Evolutionary conservation across 2,113 vertebrate genomes (phyloP).

Genomic region (Orycteropus afer): DNA sequence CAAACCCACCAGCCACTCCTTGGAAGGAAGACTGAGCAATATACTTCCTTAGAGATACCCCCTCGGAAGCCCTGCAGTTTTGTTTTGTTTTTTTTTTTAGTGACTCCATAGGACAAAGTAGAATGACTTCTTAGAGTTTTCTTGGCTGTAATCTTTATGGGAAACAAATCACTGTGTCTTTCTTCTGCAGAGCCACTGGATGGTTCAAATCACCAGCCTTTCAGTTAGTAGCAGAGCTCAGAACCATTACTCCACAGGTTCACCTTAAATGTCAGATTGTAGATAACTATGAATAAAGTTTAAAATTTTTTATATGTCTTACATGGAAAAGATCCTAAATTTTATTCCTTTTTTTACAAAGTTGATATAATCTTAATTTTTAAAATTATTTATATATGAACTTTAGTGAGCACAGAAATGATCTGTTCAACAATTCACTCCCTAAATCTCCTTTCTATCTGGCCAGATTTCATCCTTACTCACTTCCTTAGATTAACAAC

Average conservation of each 20-base stretch:
- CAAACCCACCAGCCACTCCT: too few species aligned
- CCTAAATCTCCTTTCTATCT: background rate
- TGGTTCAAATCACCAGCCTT: background rate
- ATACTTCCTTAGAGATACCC: too few species aligned
- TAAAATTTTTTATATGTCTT: background rate
- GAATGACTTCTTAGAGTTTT: background rate
- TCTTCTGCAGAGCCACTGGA: background rate
- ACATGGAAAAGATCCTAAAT: background rate
- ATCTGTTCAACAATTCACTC: background rate
- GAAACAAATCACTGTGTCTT: background rate
- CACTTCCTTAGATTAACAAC: background rate
- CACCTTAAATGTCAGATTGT: background rate
- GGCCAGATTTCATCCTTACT: background rate
- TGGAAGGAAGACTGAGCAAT: too few species aligned
- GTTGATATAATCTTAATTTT: background rate
- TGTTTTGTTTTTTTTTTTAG: too few species aligned
- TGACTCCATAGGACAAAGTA: background rate
- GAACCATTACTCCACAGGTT: background rate
- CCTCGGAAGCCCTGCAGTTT: too few species aligned
- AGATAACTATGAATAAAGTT: background rate
- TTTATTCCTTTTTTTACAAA: background rate
- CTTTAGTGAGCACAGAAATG: background rate
- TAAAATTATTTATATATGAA: background rate
- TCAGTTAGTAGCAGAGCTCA: background rate
- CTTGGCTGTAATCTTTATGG: background rate